Conservation (phyloP, 2,113 vertebrate genomes). For the Pelodiscus sinensis region DNA sequence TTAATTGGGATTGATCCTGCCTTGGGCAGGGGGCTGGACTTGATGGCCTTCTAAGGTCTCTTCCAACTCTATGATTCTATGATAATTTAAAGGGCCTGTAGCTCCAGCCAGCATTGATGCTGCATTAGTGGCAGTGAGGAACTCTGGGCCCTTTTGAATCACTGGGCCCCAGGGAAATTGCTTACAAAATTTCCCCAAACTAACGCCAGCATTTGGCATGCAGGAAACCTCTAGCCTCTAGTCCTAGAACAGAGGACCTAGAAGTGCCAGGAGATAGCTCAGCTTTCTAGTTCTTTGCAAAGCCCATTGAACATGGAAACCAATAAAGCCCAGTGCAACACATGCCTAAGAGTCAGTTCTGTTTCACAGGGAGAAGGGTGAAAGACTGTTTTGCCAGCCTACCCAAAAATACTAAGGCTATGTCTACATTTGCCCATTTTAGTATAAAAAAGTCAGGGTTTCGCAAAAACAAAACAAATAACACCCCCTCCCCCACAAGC, state of each 20-base stretch:
- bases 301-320: neutral
- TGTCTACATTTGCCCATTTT: too few relatives aligned
- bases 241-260: neutral
- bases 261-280: neutral
- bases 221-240: neutral
- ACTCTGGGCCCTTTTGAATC: too few relatives aligned
- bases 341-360: neutral
- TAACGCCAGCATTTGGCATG: neutral
- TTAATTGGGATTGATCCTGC: too few relatives aligned
- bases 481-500: too few relatives aligned
- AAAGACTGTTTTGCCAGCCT: neutral
- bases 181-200: neutral
- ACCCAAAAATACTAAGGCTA: neutral
- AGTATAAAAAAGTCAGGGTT: too few relatives aligned
- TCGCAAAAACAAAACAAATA: too few relatives aligned
- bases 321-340: neutral
- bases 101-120: too few relatives aligned
- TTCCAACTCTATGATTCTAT: too few relatives aligned
- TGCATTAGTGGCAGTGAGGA: too few relatives aligned
- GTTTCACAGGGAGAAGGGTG: neutral
- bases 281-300: neutral
- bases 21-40: too few relatives aligned
- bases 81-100: too few relatives aligned
- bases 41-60: too few relatives aligned
- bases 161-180: neutral